Percentiles rank a stretch among this genome's conserved stretches.
Conservation (phyloP, 1,140 invertebrate genomes). For the Drosophila parabipectinata region DNA sequence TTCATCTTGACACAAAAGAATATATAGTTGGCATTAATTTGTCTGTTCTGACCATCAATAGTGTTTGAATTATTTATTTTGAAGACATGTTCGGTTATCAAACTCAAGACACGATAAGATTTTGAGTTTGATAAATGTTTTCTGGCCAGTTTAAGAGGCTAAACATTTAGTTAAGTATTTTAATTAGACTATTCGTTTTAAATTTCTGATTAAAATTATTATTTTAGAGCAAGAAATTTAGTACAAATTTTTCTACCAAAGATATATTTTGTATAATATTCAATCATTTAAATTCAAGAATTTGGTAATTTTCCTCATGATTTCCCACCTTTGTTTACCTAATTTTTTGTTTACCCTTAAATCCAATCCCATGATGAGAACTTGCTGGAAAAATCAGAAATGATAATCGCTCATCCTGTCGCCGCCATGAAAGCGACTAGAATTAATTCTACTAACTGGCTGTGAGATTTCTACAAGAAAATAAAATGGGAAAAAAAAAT, state of each 20-base stretch:
- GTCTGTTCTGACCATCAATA: slow-evolving; percentile 1
- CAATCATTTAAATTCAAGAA: too few species aligned
- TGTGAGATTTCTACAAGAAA: slow-evolving; percentile 9
- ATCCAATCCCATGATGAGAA: neutral
- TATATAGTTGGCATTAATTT: slow-evolving; percentile 15
- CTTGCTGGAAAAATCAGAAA: neutral
- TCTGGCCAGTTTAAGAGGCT: neutral
- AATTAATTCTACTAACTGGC: slow-evolving; percentile 9
- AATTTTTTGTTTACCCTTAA: too few species aligned
- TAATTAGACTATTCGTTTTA: neutral
- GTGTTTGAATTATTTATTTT: slow-evolving; percentile 5
- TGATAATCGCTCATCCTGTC: slow-evolving; percentile 12
- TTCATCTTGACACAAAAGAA: slow-evolving; percentile 30
- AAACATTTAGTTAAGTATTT: neutral
- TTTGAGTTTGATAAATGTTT: neutral
- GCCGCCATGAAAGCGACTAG: slow-evolving; percentile 13
- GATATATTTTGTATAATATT: too few species aligned
- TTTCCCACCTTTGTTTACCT: neutral
- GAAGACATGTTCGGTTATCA: slow-evolving; percentile 16
- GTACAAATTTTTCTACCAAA: too few species aligned
- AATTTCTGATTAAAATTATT: neutral
- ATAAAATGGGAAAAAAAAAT: slow-evolving; percentile 5
- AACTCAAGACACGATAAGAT: neutral
- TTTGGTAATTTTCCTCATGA: neutral
- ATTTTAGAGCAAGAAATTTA: too few species aligned